Evolutionary conservation across 2,888 invertebrate species (phyloP).

Genomic region (Drosophila paracracens): DNA sequence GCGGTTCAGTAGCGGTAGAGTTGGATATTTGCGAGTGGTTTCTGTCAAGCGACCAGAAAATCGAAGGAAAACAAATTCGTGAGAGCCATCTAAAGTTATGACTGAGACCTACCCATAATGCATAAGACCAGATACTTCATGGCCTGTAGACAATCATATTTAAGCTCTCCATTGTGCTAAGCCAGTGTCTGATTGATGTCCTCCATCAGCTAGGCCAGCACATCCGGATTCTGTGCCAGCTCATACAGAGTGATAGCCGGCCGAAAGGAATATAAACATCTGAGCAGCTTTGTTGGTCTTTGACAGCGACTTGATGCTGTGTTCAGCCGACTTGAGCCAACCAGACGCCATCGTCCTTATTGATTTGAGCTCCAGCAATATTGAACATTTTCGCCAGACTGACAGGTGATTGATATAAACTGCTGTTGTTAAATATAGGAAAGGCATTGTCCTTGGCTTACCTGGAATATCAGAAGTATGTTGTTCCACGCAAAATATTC

Average conservation of each 20-base stretch:
- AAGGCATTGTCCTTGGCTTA: slow-evolving; percentile 14
- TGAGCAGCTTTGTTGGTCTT: slow-evolving; percentile 83
- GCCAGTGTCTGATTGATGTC: slow-evolving; percentile 83
- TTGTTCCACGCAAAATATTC: slow-evolving; percentile 69
- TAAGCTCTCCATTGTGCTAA: slow-evolving; percentile 82
- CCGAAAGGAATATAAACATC: slow-evolving; percentile 85
- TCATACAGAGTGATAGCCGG: slow-evolving; percentile 85
- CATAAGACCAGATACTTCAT: slow-evolving; percentile 85
- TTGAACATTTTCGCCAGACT: slow-evolving; percentile 79
- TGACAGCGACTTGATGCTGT: slow-evolving; percentile 68
- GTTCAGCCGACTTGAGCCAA: slow-evolving; percentile 57
- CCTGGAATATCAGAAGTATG: slow-evolving; percentile 67
- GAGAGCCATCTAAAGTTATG: too few species aligned
- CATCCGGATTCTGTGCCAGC: slow-evolving; percentile 83
- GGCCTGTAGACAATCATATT: slow-evolving; percentile 84
- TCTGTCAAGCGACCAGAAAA: slow-evolving; percentile 59
- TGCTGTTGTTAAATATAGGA: background rate
- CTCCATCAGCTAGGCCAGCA: slow-evolving; percentile 82
- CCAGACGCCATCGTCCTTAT: slow-evolving; percentile 69
- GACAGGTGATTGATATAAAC: background rate
- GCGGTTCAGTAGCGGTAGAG: slow-evolving; percentile 84
- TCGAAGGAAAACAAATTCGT: background rate
- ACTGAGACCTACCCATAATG: slow-evolving; percentile 77
- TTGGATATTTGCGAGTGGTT: slow-evolving; percentile 85
- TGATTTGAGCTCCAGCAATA: slow-evolving; percentile 76